Percentiles rank a stretch among this genome's conserved stretches.
Conservation (phyloP, 2,113 vertebrate species). For the Notarius quadriscutis region DNA sequence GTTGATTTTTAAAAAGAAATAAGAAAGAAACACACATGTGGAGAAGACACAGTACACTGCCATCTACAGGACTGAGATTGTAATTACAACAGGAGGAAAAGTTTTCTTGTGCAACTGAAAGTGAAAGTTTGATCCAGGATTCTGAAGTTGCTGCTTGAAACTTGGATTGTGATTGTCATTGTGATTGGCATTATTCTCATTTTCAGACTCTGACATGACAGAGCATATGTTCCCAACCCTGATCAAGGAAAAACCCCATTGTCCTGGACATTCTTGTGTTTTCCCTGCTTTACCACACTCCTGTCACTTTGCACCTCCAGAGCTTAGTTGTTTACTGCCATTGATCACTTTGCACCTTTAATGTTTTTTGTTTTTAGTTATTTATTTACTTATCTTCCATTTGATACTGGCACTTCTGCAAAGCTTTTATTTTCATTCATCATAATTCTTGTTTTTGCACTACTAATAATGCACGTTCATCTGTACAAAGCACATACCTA, state of each 20-base stretch:
- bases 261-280: background rate
- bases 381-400: too few species aligned
- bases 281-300: background rate
- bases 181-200: background rate
- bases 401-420: too few species aligned
- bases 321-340: too few species aligned
- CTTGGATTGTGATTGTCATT: background rate
- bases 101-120: conserved; percentile 17
- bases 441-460: too few species aligned
- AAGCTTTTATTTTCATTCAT: too few species aligned
- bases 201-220: background rate
- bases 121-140: background rate
- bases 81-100: background rate
- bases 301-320: too few species aligned
- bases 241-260: background rate
- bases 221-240: background rate
- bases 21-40: too few species aligned
- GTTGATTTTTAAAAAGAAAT: too few species aligned
- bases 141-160: background rate
- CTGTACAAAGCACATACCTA: too few species aligned
- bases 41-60: background rate
- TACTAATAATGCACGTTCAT: too few species aligned
- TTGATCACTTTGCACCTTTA: too few species aligned
- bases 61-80: conserved; percentile 37
- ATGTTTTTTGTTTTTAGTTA: too few species aligned